A percentile compares a stretch with the other conserved stretches of the same genome.
Evolutionary conservation across 2,113 vertebrate species (phyloP).

Genomic region (Pangasianodon gigas): DNA sequence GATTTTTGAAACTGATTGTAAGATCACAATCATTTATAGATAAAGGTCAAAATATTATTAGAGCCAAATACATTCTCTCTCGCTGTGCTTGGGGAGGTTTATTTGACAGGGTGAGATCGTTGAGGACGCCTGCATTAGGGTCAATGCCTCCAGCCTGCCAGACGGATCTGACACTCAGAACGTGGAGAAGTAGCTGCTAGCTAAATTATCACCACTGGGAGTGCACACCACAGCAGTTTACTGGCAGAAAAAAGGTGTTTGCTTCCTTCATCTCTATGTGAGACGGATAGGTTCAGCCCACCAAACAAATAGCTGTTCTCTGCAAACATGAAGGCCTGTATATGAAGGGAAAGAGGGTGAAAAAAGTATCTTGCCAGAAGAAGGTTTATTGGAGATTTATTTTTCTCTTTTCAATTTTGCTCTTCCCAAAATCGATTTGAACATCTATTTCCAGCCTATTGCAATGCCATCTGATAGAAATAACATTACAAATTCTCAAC

Average conservation of each 20-base stretch:
- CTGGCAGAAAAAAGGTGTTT: slow-evolving; percentile 18
- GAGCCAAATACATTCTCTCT: neutral
- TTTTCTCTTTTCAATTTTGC: neutral
- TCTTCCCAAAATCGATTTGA: neutral
- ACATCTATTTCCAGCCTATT: neutral
- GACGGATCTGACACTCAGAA: slow-evolving; percentile 12
- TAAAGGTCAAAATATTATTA: neutral
- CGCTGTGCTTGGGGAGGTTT: neutral
- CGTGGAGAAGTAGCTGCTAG: neutral
- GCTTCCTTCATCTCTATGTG: slow-evolving; percentile 8
- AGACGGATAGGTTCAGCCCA: neutral
- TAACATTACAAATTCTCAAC: neutral
- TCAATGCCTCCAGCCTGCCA: neutral
- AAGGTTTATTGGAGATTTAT: neutral
- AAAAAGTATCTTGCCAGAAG: neutral
- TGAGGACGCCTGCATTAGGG: neutral
- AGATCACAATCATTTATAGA: neutral
- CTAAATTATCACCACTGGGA: neutral
- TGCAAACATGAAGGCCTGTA: neutral
- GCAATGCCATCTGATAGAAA: neutral
- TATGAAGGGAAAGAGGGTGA: neutral
- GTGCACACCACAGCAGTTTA: neutral
- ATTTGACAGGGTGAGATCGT: neutral
- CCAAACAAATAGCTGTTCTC: slow-evolving; percentile 22
- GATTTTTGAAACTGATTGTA: neutral